Evolutionary conservation across 2,113 vertebrate genomes (phyloP), one percentile per base, ranked within the genome.

Genomic region (Melanostigma gelatinosum): DNA sequence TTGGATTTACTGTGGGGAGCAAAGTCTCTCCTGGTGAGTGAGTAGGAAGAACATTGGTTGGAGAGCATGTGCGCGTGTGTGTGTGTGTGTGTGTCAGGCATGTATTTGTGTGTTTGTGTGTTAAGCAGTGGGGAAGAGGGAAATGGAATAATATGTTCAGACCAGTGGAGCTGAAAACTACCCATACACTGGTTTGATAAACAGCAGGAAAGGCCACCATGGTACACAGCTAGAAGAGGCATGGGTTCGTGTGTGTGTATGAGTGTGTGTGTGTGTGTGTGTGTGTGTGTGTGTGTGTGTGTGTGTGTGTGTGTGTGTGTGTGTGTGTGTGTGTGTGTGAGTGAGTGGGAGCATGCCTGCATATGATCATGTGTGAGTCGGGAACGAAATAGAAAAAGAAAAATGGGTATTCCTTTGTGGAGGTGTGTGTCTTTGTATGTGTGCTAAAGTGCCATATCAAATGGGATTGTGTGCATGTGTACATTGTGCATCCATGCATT

Each of bases 141-240:
- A 93, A 93, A 95, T 92, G 83, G 91, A 94, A 95, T 93, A 94
- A 94, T 93, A 90, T 93, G 86, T 90, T 83, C 91, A 87, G 91
- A 93, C 79, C 93, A 92, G 87, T 94, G 91, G 88, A 95, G 93
- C 92, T 92, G 91, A 94, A 94, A 94, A 94, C 88, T 91, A 93
- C 89, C 85, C 89, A 90, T 92, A 93, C 90, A 93, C 89, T 90
- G 90, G 91, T 92, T 93, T 94, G 90, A 93, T 93, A 94, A 94
- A 94, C 91, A 95, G 90, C 82, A 87, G 84, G 85, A 83, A 85
- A 89, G 86, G 88, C 87, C 82, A 88, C 83, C 58, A 27, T 78
- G 85, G 81, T 83, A 88, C 77, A 92, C 58, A 81, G 83, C 86
- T 84, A 46, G 83, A 70, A 68, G 79, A 77, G 58, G 73, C 46